Evolutionary conservation across 2,888 invertebrate genomes (phyloP), one percentile per base, ranked within the genome.

Genomic region (Tenthredo distinguenda): DNA sequence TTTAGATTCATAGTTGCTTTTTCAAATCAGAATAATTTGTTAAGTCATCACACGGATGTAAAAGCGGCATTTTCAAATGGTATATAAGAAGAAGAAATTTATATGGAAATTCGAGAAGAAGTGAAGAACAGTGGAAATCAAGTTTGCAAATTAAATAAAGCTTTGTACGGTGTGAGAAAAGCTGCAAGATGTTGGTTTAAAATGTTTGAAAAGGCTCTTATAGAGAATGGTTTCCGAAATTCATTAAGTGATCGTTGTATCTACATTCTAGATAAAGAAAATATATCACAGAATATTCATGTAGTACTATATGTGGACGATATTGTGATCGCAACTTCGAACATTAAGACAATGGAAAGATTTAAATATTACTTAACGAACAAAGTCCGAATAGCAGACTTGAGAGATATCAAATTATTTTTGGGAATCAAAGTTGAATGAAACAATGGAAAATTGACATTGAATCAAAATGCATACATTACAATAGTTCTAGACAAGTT

Each of bases 111-210:
- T 18, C 87, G 86, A 37, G 86, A 87, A 55, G 85, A 85, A 6
- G 21, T 87, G 47, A 55, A 37, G 68, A 47, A 26, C 76, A 58
- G 76, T 18, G 2, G 34, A n/a, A 43, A 82, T 84, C 74, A 84
- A 34, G 85, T 87, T 12, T 87, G 86, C 58, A 86, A 81, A 87
- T 84, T 85, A 65, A 87, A 87, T 77, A 87, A 87, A 85, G 58
- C 85, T 12, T 34, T 86, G n/a, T 85, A 86, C 77, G 87, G 85
- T 7, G 47, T 83, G 6, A 87, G 85, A 84, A 86, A 87, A 71
- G 26, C 86, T 83, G 72, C 84, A 18, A n/a, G 84, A n/a, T 26
- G 26, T 1, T 26, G 26, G 26, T 26, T 26, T 26, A 1, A 26
- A 26, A 26, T 26, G 26, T 26, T 26, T 26, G 1, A 26, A 26